phyloP scores from a whole-genome alignment of 2,113 vertebrate species.

The Centrocercus urophasianus region DNA sequence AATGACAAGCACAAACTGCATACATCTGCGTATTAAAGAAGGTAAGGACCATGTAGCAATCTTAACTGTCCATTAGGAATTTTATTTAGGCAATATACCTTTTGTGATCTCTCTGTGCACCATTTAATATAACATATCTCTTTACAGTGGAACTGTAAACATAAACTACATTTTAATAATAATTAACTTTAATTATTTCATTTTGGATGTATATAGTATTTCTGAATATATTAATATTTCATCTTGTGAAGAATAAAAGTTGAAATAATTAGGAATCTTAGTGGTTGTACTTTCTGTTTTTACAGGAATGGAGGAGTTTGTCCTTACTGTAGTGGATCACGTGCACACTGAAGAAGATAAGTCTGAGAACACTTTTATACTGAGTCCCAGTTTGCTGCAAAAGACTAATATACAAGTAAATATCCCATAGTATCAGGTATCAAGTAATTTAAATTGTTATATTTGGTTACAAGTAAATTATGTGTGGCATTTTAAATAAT shows the following conservation, averaged over 20 bases:
- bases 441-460: slow-evolving; percentile 56
- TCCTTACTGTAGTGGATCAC: slow-evolving; percentile 78
- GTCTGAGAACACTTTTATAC: slow-evolving; percentile 84
- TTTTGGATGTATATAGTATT: neutral
- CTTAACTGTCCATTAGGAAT: neutral
- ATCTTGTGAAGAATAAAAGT: neutral
- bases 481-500: neutral
- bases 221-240: neutral
- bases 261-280: slow-evolving; percentile 1
- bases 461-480: neutral
- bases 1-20: slow-evolving; percentile 74
- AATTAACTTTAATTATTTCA: neutral
- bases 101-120: neutral
- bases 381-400: slow-evolving; percentile 82
- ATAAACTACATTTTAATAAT: neutral
- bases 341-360: slow-evolving; percentile 72
- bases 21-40: slow-evolving; percentile 82
- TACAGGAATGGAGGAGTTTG: slow-evolving; percentile 83
- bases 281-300: slow-evolving; percentile 41
- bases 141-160: neutral
- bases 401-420: slow-evolving; percentile 90
- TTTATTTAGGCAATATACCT: neutral
- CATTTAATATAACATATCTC: neutral
- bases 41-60: slow-evolving; percentile 69
- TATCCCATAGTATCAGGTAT: slow-evolving; percentile 70